Percentiles rank a stretch among this genome's conserved stretches.
These are phyloP conservation scores for Neomorphus geoffroyi DNA, from an alignment of 2,797 vertebrate genomes.

Conservation along the genomic window DNA sequence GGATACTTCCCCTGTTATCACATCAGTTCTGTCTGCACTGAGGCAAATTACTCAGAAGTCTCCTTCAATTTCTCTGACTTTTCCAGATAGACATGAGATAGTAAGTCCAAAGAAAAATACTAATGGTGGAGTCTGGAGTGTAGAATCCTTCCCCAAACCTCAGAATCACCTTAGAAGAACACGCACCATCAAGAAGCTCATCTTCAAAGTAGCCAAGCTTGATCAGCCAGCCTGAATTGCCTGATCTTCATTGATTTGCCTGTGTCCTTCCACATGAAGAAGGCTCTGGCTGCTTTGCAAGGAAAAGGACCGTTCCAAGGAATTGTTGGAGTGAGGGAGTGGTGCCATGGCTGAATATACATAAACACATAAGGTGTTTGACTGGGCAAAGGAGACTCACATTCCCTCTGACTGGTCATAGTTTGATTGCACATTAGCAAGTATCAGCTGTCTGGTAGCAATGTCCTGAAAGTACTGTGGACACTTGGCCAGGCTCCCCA, in stretches of 20 bases:
- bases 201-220: neutral
- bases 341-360: neutral
- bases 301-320: neutral
- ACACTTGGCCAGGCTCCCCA: neutral
- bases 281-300: neutral
- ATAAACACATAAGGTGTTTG: neutral
- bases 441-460: neutral
- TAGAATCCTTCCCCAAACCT: neutral
- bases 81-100: neutral
- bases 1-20: neutral
- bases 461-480: neutral
- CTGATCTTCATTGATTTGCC: neutral
- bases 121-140: neutral
- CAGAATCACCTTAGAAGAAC: neutral
- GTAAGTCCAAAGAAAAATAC: neutral
- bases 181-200: accelerated
- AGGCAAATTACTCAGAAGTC: neutral
- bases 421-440: neutral
- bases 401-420: accelerated
- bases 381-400: neutral
- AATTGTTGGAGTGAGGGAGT: neutral
- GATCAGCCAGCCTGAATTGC: neutral
- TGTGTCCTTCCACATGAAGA: neutral
- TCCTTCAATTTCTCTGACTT: neutral
- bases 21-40: neutral